These are phyloP conservation scores for Megalonaias nervosa DNA, from an alignment of 1,140 invertebrate genomes.

Conservation along the genomic window DNA sequence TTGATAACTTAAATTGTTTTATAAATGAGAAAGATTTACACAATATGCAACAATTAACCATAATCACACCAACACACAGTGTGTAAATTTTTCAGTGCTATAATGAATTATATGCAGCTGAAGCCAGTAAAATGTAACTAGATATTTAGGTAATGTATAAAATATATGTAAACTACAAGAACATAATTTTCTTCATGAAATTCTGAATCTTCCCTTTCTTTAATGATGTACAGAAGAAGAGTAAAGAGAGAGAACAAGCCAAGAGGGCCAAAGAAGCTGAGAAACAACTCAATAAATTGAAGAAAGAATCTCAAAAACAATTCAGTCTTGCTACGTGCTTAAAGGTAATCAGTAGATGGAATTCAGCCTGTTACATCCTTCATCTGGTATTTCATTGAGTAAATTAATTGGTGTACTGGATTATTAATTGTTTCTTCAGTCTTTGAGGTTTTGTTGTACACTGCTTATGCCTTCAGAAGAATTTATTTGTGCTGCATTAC, in stretches of 20 bases:
- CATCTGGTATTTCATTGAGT: neutral
- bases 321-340: conserved; percentile 30
- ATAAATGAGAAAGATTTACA: too few species aligned
- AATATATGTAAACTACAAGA: too few species aligned
- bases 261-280: conserved; percentile 36
- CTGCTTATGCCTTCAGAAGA: neutral
- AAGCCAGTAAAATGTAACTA: too few species aligned
- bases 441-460: neutral
- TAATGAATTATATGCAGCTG: too few species aligned
- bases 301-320: conserved; percentile 50
- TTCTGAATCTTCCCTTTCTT: too few species aligned
- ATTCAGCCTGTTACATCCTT: neutral
- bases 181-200: too few species aligned
- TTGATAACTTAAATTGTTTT: too few species aligned
- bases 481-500: too few species aligned
- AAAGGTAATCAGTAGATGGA: conserved; percentile 6
- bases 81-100: too few species aligned
- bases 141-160: too few species aligned
- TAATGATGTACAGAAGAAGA: conserved; percentile 22
- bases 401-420: neutral
- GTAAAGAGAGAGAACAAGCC: conserved; percentile 24
- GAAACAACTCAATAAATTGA: conserved; percentile 39
- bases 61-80: too few species aligned
- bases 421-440: neutral
- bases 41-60: too few species aligned